Evolutionary conservation across 2,888 invertebrate species (phyloP), one percentile per base, ranked within the genome.

Genomic region (Orthosia cruda): DNA sequence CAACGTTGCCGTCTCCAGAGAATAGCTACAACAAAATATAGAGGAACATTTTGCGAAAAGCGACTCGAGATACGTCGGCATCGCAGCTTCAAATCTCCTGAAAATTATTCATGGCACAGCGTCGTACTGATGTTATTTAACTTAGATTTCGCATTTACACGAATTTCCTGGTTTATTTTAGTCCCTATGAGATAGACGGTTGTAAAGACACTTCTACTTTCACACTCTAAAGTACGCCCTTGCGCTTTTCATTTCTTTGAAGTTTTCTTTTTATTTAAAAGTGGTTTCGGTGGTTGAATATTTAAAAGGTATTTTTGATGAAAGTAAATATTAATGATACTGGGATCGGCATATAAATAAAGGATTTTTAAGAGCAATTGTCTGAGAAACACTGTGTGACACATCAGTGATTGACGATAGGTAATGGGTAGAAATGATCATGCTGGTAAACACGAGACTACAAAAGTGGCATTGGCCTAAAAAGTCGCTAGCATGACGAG

Each of bases 61-160:
- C 81, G 63, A 78, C 74, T 78, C 57, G 70, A 85, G 85, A 85
- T 83, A 83, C 78, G 83, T 77, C 75, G 74, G 67, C 78, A 83
- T 83, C 83, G 69, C 78, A 72, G 74, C 81, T 75, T 77, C 78
- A 85, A 81, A 85, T 85, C 83, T 81, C 73, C 68, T 77, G 73
- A 70, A 85, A 85, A 85, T 83, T 85, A 85, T 85, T 85, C 85
- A 85, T 85, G 75, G 58, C 76, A 69, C 80, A 73, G 70, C 80
- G 74, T 77, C 75, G 80, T 81, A 47, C 84, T 80, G 77, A 75
- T 83, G 80, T 85, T 84, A 80, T 85, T 84, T 84, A 85, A 84
- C 82, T 83, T 83, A 84, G 77, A 83, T 84, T 84, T 73, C 68
- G 67, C 74, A 76, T 70, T 84, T 79, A 79, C 55, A 55, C 59